Evolutionary conservation across 53 echinoderm and acorn worm genomes (phyloP), one percentile per base, ranked within the genome.

Genomic region (Henricia sp.): DNA sequence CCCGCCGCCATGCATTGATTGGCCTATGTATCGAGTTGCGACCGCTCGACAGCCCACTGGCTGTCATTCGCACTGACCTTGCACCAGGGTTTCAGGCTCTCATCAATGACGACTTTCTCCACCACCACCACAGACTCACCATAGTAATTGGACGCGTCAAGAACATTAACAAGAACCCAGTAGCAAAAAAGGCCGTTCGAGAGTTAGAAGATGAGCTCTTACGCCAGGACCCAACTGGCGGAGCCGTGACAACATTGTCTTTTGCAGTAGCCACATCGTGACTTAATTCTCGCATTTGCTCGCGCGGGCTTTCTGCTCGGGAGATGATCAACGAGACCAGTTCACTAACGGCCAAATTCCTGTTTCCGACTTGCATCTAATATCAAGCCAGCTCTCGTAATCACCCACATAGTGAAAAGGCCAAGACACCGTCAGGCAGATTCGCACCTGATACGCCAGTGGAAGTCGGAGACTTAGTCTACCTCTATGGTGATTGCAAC

Each of bases 121-220:
- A 50, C 25, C 34, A 48, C 29, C 33, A 50, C 27, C 86, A 86
- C 0, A 17, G 34, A 9, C 14, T 86, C 0, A 48, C 14, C 69
- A 52, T 87, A 3, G 77, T 68, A 68, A 37, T 76, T 35, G 53
- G 90, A 9, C 71, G 70, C 14, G 53, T 42, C 43, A 86, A 84
- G 72, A 93, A 93, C 37, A 11, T 62, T 29, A 93, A 90, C 84
- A 93, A 93, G 50, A 90, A 90, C 26, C 88, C 90, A 29, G 77
- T 93, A 0, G 92, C 87, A 19, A 87, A 91, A 20, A 92, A 88
- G 57, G 95, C 89, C 27, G 56, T 94, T 9, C 83, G 59, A 2
- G 89, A 94, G 50, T 71, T 90, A 1, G 87, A 89, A 40, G 92
- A 89, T 37, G 91, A 95, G 32, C 40, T 84, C 0, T 82, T 95